phyloP scores from a whole-genome alignment of 2,888 invertebrate genomes.

The Tortricodes alternella region DNA sequence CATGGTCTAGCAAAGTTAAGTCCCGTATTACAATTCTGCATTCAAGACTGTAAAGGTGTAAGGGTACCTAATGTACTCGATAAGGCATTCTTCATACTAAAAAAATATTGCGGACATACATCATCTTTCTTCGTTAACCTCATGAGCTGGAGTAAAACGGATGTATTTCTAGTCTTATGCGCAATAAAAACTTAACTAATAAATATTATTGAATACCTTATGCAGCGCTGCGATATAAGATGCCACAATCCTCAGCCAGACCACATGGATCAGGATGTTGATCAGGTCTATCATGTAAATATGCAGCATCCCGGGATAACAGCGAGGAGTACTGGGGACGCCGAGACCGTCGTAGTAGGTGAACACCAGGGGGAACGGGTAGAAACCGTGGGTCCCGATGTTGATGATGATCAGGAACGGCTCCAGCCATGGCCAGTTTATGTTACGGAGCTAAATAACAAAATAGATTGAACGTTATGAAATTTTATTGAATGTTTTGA shows the following conservation, averaged over 20 bases:
- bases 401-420: conserved; percentile 57
- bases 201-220: conserved; percentile 47
- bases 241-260: conserved; percentile 62
- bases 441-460: conserved; percentile 42
- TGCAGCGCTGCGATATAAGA: conserved; percentile 55
- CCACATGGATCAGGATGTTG: conserved; percentile 58
- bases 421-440: conserved; percentile 53
- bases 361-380: conserved; percentile 58
- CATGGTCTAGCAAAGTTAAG: too few relatives aligned
- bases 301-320: conserved; percentile 67
- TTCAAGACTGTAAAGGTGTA: too few relatives aligned
- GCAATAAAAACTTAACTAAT: too few relatives aligned
- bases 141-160: too few relatives aligned
- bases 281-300: conserved; percentile 56
- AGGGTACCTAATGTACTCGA: too few relatives aligned
- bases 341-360: conserved; percentile 50
- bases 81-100: too few relatives aligned
- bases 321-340: conserved; percentile 42
- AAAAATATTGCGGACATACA: too few relatives aligned
- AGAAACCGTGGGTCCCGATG: conserved; percentile 69
- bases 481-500: too few relatives aligned
- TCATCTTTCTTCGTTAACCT: too few relatives aligned
- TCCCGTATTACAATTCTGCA: too few relatives aligned
- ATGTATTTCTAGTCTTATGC: too few relatives aligned
- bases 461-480: background rate